Evolutionary conservation across 2,797 vertebrate species (phyloP), one percentile per base, ranked within the genome.

Genomic region (Octomys mimax): DNA sequence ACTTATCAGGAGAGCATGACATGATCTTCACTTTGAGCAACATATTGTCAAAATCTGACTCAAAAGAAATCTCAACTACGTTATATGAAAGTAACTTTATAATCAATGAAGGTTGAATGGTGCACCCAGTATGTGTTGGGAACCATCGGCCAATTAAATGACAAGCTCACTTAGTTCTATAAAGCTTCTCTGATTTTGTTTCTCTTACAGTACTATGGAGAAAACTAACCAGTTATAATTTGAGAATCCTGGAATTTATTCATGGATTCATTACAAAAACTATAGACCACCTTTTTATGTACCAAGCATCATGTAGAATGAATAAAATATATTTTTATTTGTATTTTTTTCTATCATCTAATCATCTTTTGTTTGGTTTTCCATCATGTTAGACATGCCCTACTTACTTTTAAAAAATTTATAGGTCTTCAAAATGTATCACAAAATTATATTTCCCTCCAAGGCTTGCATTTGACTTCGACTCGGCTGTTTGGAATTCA

Each of bases 351-450:
- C 36, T 68, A 66, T 62, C 62, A 39, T 95, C 96, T 89, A 97
- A 93, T 98, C 93, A 97, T 96, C 87, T 98, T 97, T 95, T 94
- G 77, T 97, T 98, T 98, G 83, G 49, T 54, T 97, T 98, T 95
- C 95, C 85, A 97, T 54, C 19, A 21, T 24, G 89, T 97, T 97
- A 97, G 97, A 96, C 95, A 96, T 8, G 26, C 19, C 96, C 28
- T 0, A 94, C 91, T 95, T 97, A 94, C 71, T 95, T 98, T 97
- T 80, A 68, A 85, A 94, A 97, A 97, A 98, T 97, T 97, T 96
- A 97, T 97, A 97, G 80, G 88, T 95, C 87, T 78, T 97, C 92
- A 96, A 87, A 97, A 96, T 94, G 42, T 85, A 94, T 57, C 75
- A 97, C 96, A 91, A 97, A 97, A 97, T 96, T 97, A 88, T 98